These are phyloP conservation scores for Orgyia antiqua DNA, from an alignment of 2,888 invertebrate species.

Conservation along the genomic window DNA sequence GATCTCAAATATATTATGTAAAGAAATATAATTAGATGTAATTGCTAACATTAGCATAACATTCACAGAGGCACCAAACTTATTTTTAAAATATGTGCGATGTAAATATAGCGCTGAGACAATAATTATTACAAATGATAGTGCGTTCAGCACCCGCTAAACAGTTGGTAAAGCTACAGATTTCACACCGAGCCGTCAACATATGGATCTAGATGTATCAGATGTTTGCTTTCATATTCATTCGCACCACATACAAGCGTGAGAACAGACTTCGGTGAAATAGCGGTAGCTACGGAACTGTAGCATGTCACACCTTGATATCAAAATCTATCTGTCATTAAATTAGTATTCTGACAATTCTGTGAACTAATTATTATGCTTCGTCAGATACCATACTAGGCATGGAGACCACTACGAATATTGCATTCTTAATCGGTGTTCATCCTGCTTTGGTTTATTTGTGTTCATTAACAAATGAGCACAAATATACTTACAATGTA, in stretches of 20 bases:
- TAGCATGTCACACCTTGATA: conserved; percentile 57
- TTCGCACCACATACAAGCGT: conserved; percentile 71
- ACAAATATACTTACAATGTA: no score
- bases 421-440: conserved; percentile 32
- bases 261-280: conserved; percentile 62
- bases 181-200: conserved; percentile 77
- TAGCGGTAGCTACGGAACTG: conserved; percentile 65
- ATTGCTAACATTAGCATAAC: conserved; percentile 35
- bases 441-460: conserved; percentile 20
- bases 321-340: conserved; percentile 41
- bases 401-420: conserved; percentile 33
- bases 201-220: conserved; percentile 77
- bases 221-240: conserved; percentile 73
- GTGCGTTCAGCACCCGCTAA: conserved; percentile 69
- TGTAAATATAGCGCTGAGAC: conserved; percentile 72
- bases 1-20: no score
- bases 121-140: conserved; percentile 78
- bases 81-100: conserved; percentile 52
- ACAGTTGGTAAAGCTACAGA: conserved; percentile 76
- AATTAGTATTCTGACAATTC: conserved; percentile 58
- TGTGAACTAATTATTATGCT: conserved; percentile 58
- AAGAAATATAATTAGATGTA: no score
- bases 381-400: conserved; percentile 32
- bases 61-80: conserved; percentile 47
- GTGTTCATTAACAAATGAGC: no score